phyloP scores from a whole-genome alignment of 2,888 invertebrate genomes.

The Agrotis ipsilon region DNA sequence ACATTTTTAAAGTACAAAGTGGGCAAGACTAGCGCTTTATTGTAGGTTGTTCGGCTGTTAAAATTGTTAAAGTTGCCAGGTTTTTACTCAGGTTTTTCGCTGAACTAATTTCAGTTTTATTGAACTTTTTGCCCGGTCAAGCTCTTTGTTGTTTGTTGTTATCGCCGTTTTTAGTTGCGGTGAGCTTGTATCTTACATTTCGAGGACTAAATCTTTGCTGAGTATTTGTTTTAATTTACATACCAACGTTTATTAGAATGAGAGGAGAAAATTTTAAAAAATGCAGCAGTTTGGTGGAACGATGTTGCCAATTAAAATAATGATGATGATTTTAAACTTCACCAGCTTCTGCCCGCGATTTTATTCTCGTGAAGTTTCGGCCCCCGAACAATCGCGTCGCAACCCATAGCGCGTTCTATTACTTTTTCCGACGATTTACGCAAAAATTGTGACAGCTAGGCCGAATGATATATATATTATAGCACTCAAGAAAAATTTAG shows the following conservation, averaged over 20 bases:
- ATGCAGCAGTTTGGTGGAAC: too few species aligned
- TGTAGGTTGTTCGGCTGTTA: conserved; percentile 34
- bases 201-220: background rate
- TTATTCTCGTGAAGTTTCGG: too few species aligned
- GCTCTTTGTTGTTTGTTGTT: conserved; percentile 17
- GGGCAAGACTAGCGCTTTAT: conserved; percentile 37
- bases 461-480: too few species aligned
- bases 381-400: too few species aligned
- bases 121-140: conserved; percentile 30
- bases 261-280: background rate
- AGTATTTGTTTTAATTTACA: background rate
- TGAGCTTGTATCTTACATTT: conserved; percentile 9
- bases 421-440: too few species aligned
- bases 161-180: background rate
- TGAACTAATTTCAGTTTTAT: conserved; percentile 42
- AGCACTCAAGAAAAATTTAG: too few species aligned
- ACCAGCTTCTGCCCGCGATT: too few species aligned
- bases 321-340: too few species aligned
- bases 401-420: too few species aligned
- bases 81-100: conserved; percentile 31
- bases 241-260: background rate
- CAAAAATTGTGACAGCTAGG: too few species aligned
- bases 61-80: conserved; percentile 39
- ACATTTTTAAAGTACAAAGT: conserved; percentile 54
- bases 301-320: too few species aligned